Percentiles rank a stretch among this genome's conserved stretches.
These are phyloP conservation scores for Gymnobelideus leadbeateri DNA, from an alignment of 2,113 vertebrate genomes.

Conservation along the genomic window DNA sequence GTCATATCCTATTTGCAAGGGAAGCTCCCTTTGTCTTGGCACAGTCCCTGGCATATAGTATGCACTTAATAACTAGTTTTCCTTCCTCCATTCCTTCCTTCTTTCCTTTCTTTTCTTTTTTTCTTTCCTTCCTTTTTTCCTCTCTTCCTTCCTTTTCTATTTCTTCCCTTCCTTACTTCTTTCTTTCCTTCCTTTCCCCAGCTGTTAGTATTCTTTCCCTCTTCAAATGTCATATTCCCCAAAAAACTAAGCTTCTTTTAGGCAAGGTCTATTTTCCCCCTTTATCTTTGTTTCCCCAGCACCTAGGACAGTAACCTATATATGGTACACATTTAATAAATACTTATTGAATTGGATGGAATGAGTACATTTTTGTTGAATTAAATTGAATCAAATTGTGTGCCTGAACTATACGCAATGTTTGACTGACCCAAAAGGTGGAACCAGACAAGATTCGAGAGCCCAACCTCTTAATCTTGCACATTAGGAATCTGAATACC, in stretches of 20 bases:
- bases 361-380: background rate
- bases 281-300: background rate
- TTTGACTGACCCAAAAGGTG: background rate
- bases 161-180: too few relatives aligned
- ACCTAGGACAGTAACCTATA: background rate
- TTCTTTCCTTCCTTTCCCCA: background rate
- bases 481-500: background rate
- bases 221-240: background rate
- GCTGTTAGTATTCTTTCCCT: background rate
- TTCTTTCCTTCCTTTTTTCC: too few relatives aligned
- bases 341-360: background rate
- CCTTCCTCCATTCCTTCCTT: background rate
- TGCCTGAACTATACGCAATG: background rate
- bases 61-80: background rate
- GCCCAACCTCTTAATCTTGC: background rate
- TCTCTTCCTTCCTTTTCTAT: too few relatives aligned
- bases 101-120: too few relatives aligned
- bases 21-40: background rate
- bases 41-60: background rate
- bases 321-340: background rate
- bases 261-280: background rate
- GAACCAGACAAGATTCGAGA: background rate
- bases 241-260: background rate
- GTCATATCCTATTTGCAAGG: background rate
- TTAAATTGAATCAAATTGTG: background rate